Percentiles rank a stretch among this genome's conserved stretches.
Conservation (phyloP, 1,140 invertebrate species). For the Trachymyrmex septentrionalis region DNA sequence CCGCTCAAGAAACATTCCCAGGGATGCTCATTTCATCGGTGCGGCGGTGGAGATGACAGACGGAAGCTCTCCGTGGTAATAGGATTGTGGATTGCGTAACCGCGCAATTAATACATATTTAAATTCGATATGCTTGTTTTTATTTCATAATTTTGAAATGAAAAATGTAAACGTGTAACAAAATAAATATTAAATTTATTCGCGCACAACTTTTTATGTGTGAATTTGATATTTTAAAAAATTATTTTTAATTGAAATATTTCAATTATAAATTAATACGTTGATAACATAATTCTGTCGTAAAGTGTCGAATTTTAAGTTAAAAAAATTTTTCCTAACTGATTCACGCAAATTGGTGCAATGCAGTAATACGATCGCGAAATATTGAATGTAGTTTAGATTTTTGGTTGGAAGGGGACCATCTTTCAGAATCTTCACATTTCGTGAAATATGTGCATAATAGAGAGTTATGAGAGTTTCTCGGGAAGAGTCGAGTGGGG, state of each 20-base stretch:
- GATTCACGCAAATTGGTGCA: not conserved
- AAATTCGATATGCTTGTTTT: not conserved
- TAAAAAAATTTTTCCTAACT: not conserved
- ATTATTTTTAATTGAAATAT: slow-evolving; percentile 8
- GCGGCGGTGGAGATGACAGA: slow-evolving; percentile 27
- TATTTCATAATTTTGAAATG: not conserved
- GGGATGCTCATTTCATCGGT: slow-evolving; percentile 71
- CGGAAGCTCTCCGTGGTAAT: slow-evolving; percentile 4
- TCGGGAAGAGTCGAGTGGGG: slow-evolving; percentile 31
- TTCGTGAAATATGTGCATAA: slow-evolving; percentile 28
- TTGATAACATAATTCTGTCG: not conserved
- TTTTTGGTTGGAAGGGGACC: not conserved
- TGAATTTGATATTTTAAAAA: not conserved
- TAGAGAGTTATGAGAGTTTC: slow-evolving; percentile 62
- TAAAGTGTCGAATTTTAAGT: not conserved
- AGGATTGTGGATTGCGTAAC: slow-evolving; percentile 8
- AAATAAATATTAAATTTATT: not conserved
- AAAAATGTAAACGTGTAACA: not conserved
- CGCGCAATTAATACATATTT: slow-evolving; percentile 33
- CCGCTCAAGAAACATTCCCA: slow-evolving; percentile 75
- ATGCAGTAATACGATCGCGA: not conserved
- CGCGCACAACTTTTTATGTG: not conserved
- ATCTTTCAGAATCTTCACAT: slow-evolving; percentile 8
- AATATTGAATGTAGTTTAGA: not conserved
- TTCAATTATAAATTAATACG: not conserved